These are phyloP conservation scores for Montipora cactus DNA, from an alignment of 64 coral and sea anemone genomes.

Conservation along the genomic window DNA sequence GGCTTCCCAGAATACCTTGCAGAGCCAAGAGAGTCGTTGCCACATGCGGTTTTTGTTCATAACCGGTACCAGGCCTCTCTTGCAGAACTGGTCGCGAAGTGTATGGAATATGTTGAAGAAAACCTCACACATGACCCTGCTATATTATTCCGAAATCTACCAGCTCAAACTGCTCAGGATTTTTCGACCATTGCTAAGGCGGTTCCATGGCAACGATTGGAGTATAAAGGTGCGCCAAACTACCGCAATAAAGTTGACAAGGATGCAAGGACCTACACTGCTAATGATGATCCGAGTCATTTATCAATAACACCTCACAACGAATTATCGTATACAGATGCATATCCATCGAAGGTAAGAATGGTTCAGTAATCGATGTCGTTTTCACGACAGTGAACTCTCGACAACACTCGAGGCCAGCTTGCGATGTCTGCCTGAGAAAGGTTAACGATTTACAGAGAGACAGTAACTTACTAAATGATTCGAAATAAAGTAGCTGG, in stretches of 20 bases:
- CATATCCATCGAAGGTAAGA: slow-evolving; percentile 74
- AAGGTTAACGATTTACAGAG: too few relatives aligned
- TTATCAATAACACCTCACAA: slow-evolving; percentile 77
- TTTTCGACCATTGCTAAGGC: slow-evolving; percentile 35
- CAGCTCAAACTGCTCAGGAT: not conserved
- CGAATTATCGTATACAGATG: slow-evolving; percentile 55
- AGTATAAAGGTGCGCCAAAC: slow-evolving; percentile 51
- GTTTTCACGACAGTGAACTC: not conserved
- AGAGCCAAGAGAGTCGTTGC: slow-evolving; percentile 63
- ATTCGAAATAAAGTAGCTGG: too few relatives aligned
- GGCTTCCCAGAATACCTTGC: slow-evolving; percentile 76
- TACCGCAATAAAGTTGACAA: slow-evolving; percentile 38
- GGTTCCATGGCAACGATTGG: slow-evolving; percentile 49
- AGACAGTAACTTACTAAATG: too few relatives aligned
- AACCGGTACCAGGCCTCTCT: slow-evolving; percentile 13
- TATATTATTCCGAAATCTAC: slow-evolving; percentile 71
- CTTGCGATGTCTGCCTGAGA: too few relatives aligned
- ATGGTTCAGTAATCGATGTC: not conserved
- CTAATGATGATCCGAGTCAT: slow-evolving; percentile 73
- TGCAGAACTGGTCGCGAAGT: slow-evolving; percentile 37
- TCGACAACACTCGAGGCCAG: too few relatives aligned
- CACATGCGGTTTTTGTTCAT: slow-evolving; percentile 47
- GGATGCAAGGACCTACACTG: slow-evolving; percentile 49
- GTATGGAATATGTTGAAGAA: slow-evolving; percentile 60
- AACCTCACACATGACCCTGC: slow-evolving; percentile 58